Conservation (phyloP, 92 coral and sea anemone genomes). For the Siderastrea radians region DNA sequence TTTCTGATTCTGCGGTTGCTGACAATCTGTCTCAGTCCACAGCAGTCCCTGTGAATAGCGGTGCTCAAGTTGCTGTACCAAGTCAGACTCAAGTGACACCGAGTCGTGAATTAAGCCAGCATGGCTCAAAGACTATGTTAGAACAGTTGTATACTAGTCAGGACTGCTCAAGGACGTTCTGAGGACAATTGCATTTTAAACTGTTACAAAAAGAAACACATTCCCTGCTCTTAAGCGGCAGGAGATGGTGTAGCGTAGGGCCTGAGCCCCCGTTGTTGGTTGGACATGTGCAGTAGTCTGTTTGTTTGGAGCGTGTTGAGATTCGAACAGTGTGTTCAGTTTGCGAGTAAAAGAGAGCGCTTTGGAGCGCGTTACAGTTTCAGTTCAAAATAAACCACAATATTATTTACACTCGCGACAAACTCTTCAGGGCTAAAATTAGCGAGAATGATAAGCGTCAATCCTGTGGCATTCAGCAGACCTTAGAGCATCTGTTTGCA, state of each 20-base stretch:
- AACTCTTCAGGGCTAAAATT: no score
- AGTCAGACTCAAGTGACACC: conserved; percentile 6
- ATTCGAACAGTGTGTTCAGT: no score
- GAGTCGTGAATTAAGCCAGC: neutral
- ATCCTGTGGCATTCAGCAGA: no score
- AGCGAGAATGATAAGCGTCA: no score
- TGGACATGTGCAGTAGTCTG: neutral
- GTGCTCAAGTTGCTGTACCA: neutral
- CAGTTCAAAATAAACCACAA: no score
- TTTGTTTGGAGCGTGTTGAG: no score
- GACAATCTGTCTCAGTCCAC: neutral
- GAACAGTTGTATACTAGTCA: neutral
- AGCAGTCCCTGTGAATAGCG: neutral
- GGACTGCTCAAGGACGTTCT: neutral
- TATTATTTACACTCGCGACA: no score
- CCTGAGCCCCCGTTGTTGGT: conserved; percentile 22
- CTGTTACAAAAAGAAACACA: neutral
- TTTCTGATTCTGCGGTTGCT: neutral
- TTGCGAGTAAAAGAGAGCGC: no score
- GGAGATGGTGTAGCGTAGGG: conserved; percentile 34
- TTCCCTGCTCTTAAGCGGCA: neutral
- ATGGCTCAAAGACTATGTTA: conserved; percentile 19
- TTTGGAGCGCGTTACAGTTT: no score
- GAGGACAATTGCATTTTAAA: neutral
- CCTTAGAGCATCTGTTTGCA: no score